These are phyloP conservation scores for Trichechus manatus DNA, from an alignment of 2,113 vertebrate species.

Conservation along the genomic window DNA sequence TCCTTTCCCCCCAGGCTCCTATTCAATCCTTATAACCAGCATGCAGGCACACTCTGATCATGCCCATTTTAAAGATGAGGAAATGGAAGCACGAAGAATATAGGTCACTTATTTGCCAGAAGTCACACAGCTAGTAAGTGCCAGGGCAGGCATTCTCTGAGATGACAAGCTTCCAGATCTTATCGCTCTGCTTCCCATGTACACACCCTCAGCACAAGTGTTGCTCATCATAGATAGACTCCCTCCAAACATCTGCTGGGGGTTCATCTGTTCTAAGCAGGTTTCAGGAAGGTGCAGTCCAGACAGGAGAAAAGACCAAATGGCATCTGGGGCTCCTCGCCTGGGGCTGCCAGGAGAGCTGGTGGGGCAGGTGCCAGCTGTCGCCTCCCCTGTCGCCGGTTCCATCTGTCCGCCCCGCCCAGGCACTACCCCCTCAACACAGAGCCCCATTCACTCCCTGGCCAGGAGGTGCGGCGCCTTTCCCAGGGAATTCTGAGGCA, in stretches of 20 bases:
- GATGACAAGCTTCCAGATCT: background rate
- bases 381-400: accelerated
- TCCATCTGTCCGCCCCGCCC: background rate
- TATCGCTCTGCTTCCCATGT: background rate
- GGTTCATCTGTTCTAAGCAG: background rate
- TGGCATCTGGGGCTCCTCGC: background rate
- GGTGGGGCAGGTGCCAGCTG: accelerated
- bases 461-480: background rate
- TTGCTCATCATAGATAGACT: accelerated
- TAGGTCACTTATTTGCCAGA: background rate
- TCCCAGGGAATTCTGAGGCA: constrained; percentile 13
- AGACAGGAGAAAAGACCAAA: background rate
- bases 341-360: background rate
- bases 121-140: background rate
- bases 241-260: background rate
- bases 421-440: background rate
- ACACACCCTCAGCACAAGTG: accelerated
- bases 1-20: background rate
- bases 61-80: background rate
- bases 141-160: background rate
- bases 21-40: accelerated
- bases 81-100: background rate
- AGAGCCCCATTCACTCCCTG: background rate
- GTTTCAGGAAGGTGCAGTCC: background rate
- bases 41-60: background rate